These are phyloP conservation scores for Bombyx huttoni DNA, from an alignment of 2,888 invertebrate species.

Conservation along the genomic window DNA sequence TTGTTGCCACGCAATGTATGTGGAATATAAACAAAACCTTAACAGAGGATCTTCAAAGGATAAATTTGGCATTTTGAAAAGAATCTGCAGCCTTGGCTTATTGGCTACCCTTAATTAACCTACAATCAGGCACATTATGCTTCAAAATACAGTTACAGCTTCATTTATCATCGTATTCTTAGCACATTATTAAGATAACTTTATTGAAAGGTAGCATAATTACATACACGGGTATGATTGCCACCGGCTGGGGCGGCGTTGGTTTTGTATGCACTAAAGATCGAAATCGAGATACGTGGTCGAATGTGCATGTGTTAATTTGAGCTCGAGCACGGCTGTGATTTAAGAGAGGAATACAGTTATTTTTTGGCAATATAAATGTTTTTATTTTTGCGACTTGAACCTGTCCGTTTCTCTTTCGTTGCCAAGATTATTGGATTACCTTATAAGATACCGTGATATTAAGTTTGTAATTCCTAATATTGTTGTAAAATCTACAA, in stretches of 20 bases:
- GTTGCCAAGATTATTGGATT: no score
- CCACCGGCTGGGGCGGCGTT: conserved; percentile 45
- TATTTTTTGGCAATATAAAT: neutral
- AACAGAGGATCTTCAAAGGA: no score
- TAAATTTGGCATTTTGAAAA: no score
- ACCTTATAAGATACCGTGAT: no score
- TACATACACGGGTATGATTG: conserved; percentile 31
- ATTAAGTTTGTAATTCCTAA: no score
- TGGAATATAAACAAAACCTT: no score
- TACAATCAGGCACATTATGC: neutral
- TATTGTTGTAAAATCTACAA: no score
- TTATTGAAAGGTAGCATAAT: conserved; percentile 52
- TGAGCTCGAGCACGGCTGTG: conserved; percentile 11
- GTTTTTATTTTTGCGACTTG: neutral
- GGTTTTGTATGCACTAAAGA: conserved; percentile 32
- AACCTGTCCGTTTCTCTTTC: no score
- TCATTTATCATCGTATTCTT: conserved; percentile 24
- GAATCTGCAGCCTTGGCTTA: no score
- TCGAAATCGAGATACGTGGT: conserved; percentile 38
- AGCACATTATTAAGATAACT: conserved; percentile 59
- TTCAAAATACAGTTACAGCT: neutral
- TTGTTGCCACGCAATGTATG: no score
- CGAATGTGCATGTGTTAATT: conserved; percentile 33
- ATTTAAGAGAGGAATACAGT: neutral
- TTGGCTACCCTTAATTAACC: no score